Percentiles rank a stretch among this genome's conserved stretches.
phyloP scores from a whole-genome alignment of 1,140 invertebrate genomes.

The Leptinotarsa defecta region DNA sequence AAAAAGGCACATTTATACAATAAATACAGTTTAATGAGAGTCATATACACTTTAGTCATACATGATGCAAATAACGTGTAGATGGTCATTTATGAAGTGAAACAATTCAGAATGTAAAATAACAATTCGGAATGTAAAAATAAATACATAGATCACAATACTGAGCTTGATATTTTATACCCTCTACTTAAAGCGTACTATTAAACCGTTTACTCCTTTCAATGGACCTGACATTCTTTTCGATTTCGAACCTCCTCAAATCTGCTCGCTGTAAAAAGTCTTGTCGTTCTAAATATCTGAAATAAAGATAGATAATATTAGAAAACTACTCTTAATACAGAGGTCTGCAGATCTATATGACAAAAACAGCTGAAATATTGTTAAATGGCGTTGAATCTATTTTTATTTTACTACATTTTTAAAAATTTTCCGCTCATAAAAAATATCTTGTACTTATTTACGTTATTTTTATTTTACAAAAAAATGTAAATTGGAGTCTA shows the following conservation, averaged over 20 bases:
- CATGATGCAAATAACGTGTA: background rate
- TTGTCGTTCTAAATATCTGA: slow-evolving; percentile 83
- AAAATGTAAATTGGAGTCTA: too few species aligned
- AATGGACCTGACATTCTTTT: slow-evolving; percentile 72
- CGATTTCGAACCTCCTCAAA: slow-evolving; percentile 88
- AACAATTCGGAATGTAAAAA: slow-evolving; percentile 10
- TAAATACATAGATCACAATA: slow-evolving; percentile 6
- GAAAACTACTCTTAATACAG: too few species aligned
- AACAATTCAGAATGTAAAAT: background rate
- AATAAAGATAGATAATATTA: slow-evolving; percentile 25
- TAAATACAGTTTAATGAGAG: background rate
- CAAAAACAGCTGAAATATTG: too few species aligned
- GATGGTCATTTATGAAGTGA: background rate
- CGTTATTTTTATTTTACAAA: too few species aligned
- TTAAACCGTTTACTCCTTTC: slow-evolving; percentile 64
- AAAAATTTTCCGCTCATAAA: too few species aligned
- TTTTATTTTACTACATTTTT: too few species aligned
- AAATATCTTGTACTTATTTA: too few species aligned
- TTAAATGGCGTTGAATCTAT: too few species aligned
- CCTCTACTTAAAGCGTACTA: slow-evolving; percentile 29
- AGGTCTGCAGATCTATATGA: too few species aligned
- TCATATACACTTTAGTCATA: background rate
- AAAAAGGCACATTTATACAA: background rate
- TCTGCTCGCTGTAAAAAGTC: slow-evolving; percentile 89
- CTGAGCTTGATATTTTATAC: background rate